Evolutionary conservation across 23 tunicate species (phyloP), one percentile per base, ranked within the genome.

Genomic region (Styela plicata): DNA sequence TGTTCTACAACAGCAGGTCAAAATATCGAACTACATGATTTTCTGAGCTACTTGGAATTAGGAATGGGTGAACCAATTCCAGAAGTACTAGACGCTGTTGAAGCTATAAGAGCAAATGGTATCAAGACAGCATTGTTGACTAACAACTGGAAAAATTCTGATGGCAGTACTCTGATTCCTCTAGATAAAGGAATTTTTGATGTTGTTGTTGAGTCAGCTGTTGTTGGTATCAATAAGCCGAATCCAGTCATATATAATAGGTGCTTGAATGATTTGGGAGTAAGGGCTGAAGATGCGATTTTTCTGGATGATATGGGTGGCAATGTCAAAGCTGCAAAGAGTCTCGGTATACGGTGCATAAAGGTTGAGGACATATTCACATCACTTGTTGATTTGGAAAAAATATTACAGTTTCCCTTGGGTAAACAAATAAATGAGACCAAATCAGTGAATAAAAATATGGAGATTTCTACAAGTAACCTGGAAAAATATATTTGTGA

Each of bases 191-290:
- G 34, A n/a, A 28, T 44, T 1, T 93, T 93, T 88, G 93, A 93
- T 88, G 98, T 93, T 73, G 98, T 96, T 5, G 88, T 96, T 20
- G 99, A 96, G 77, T 96, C 99, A 61, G 99, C 99, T 1, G 86
- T 87, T 30, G 89, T 33, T 24, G 94, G 94, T 27, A 35, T 83
- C 25, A 88, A 93, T 84, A 96, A 96, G 74, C 99, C 99, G 19
- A 53, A 82, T 30, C 82, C 36, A 61, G 69, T 69, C 0, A 96
- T 96, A 33, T 96, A 91, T 76, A 78, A 91, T 31, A 74, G 82
- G 31, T 87, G 96, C 65, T 65, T 96, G 34, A 83, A 66, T 68
- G 52, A 73, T 70, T 80, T 96, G 32, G 84, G 87, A 3, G 89
- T 95, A 21, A 24, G 36, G 70, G 74, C 99, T 19, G 80, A 92